These are phyloP conservation scores for Drosophila auraria DNA, from an alignment of 1,140 invertebrate species.

Conservation along the genomic window DNA sequence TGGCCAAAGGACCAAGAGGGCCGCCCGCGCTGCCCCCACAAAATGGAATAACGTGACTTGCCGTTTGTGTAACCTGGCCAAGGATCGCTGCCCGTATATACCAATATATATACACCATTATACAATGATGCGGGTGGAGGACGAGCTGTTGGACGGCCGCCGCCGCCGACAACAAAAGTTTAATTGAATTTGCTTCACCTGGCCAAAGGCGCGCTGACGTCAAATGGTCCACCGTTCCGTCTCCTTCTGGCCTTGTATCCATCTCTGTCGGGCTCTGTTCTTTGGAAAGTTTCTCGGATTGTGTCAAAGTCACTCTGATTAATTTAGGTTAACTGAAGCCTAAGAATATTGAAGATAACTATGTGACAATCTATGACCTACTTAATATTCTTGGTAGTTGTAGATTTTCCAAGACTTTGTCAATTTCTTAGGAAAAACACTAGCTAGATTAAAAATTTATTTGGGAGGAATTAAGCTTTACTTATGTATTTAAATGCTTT, in stretches of 20 bases:
- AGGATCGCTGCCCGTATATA: slow-evolving; percentile 7
- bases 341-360: slow-evolving; percentile 2
- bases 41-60: slow-evolving; percentile 60
- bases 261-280: slow-evolving; percentile 4
- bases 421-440: background rate
- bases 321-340: background rate
- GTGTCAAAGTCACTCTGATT: slow-evolving; percentile 9
- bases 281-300: slow-evolving; percentile 13
- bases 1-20: slow-evolving; percentile 10
- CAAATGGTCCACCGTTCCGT: slow-evolving; percentile 24
- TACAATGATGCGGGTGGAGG: slow-evolving; percentile 29
- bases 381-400: background rate
- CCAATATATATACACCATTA: slow-evolving; percentile 18
- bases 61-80: slow-evolving; percentile 60
- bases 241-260: background rate
- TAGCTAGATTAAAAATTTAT: too few relatives aligned
- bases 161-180: slow-evolving; percentile 56
- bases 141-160: background rate
- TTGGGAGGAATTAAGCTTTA: too few relatives aligned
- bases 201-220: slow-evolving; percentile 43
- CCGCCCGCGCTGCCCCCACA: background rate
- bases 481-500: too few relatives aligned
- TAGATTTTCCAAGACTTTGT: background rate
- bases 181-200: slow-evolving; percentile 74
- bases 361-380: background rate